These are phyloP conservation scores for Python bivittatus DNA, from an alignment of 2,113 vertebrate genomes.

Conservation along the genomic window DNA sequence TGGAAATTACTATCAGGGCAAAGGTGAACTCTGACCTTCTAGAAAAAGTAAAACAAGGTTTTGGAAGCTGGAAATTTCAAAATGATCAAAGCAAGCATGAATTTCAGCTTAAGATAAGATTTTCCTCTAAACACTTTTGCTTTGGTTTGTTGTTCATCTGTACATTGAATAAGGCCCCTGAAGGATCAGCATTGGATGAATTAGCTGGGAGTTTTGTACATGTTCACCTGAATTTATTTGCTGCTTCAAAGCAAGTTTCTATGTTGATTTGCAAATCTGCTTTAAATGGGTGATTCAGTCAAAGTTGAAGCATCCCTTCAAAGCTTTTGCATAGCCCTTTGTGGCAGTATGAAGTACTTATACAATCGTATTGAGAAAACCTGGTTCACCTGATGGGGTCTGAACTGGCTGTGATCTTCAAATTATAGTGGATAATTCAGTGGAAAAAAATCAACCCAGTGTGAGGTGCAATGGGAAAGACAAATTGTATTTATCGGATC, in stretches of 20 bases:
- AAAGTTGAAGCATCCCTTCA: not conserved
- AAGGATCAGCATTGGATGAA: not conserved
- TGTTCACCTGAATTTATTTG: not conserved
- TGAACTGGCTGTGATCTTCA: not conserved
- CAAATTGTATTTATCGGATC: not conserved
- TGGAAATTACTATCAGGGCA: not conserved
- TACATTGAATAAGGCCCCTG: not conserved
- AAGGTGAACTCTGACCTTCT: not conserved
- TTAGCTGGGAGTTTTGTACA: not conserved
- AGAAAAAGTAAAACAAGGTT: not conserved
- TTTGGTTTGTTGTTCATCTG: not conserved
- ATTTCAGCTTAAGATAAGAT: not conserved
- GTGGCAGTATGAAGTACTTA: not conserved
- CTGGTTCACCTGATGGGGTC: not conserved
- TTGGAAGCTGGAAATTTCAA: not conserved
- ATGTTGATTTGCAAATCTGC: not conserved
- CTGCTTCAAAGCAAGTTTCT: not conserved
- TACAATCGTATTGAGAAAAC: not conserved
- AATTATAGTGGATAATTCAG: not conserved
- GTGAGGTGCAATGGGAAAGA: not conserved
- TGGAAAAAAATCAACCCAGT: not conserved
- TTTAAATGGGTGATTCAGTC: not conserved
- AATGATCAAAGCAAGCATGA: not conserved
- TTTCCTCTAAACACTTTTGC: not conserved
- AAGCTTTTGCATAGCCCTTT: not conserved